These are phyloP conservation scores for Platygyra sinensis DNA, from an alignment of 64 coral and sea anemone species.

Conservation along the genomic window DNA sequence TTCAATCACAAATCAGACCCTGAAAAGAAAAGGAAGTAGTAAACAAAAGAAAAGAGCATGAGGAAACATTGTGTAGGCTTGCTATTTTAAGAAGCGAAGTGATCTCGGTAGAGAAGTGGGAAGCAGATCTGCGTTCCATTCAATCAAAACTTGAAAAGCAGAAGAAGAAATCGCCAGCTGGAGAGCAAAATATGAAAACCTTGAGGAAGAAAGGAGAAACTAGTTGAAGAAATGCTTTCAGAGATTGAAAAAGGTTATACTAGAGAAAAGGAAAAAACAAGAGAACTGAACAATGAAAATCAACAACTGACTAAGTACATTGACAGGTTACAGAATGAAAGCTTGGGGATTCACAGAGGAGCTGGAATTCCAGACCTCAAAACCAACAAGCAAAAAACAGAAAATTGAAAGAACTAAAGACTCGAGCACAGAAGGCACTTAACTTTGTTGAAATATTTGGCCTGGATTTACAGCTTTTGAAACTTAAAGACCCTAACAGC, in stretches of 20 bases:
- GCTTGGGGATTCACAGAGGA: neutral
- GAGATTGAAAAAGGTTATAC: conserved; percentile 20
- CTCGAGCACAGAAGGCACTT: neutral
- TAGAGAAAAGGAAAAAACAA: neutral
- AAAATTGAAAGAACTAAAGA: conserved; percentile 34
- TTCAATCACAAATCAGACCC: neutral
- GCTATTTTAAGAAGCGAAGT: conserved; percentile 8
- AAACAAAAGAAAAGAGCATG: neutral
- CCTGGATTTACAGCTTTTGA: conserved; percentile 7
- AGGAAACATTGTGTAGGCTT: neutral
- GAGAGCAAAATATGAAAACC: conserved; percentile 2
- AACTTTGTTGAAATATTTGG: conserved; percentile 10
- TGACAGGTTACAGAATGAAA: conserved; percentile 23
- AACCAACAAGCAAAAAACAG: conserved; percentile 25
- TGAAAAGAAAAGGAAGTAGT: neutral
- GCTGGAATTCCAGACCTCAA: conserved; percentile 7
- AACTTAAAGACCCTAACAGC: conserved; percentile 15
- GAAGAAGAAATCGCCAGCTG: neutral
- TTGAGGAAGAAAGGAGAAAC: conserved; percentile 15
- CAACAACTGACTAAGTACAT: neutral
- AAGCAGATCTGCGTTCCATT: neutral
- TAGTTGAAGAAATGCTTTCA: neutral
- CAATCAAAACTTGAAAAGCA: neutral
- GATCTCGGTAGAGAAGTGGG: conserved; percentile 4
- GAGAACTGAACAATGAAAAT: neutral